These are phyloP conservation scores for Tachysurus vachellii DNA, from an alignment of 2,113 vertebrate species.

Conservation along the genomic window DNA sequence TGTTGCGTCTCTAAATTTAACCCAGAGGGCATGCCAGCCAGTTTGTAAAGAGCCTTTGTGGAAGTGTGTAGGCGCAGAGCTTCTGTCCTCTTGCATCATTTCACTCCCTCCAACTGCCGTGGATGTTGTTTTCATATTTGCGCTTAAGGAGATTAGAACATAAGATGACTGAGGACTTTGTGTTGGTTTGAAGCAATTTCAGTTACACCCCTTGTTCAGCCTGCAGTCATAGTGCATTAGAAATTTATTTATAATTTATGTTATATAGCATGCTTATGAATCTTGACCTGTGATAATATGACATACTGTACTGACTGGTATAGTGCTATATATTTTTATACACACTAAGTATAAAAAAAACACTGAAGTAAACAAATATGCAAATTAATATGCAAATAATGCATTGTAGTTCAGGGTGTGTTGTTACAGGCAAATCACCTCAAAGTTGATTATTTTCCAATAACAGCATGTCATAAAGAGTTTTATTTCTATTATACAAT, in stretches of 20 bases:
- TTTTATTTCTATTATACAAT: background rate
- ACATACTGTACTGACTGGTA: background rate
- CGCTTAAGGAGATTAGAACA: constrained; percentile 24
- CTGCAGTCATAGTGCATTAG: background rate
- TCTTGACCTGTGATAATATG: background rate
- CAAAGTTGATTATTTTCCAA: background rate
- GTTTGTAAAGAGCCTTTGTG: constrained; percentile 39
- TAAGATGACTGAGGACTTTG: background rate
- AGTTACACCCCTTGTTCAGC: no score
- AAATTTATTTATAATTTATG: background rate
- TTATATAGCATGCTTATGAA: background rate
- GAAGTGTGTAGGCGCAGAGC: constrained; percentile 38
- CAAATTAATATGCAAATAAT: background rate
- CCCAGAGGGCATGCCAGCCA: constrained; percentile 45
- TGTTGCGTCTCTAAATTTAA: constrained; percentile 50
- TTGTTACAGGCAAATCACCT: background rate
- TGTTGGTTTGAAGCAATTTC: constrained; percentile 1
- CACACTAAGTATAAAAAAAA: background rate
- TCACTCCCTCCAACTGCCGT: constrained; percentile 16
- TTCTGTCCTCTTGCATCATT: constrained; percentile 45
- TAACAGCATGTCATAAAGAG: background rate
- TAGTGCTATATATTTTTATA: background rate
- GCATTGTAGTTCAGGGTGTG: background rate
- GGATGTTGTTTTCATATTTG: background rate
- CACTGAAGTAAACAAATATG: background rate